Base-by-base conservation (phyloP, 2,113 vertebrate species). In the Varanus komodoensis region DNA sequence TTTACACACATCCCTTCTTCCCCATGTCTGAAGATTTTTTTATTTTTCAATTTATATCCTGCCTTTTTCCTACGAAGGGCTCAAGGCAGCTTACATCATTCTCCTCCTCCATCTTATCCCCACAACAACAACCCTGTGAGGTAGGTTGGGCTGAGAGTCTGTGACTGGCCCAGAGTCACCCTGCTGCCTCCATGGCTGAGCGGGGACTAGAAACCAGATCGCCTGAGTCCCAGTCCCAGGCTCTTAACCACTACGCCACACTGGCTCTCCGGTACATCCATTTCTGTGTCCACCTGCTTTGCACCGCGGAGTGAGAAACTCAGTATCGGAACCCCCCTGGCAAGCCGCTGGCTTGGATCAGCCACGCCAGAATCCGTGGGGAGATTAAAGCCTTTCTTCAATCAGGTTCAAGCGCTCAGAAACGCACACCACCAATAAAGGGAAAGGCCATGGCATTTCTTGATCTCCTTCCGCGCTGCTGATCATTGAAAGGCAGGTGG, bases 331-430 rank as follows among this genome's bases (percentile, higher is more conserved):
- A 79, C 2, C 67, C 38, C 91, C 19, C 27, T 38, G 81, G 91
- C 48, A 17, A 3, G 1, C 89, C 68, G 89, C 38, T 87, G 84
- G 77, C 38, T 32, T 25, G 21, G 77, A 81, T 89, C 90, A 82
- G 92, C 48, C 82, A 89, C 17, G 79, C 50, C 86, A 89, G n/a
- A 52, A 38, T 14, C 90, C 9, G 52, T n/a, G 8, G 2, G 2
- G 6, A 44, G n/a, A 3, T 92, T 0, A 0, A 85, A 57, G 81
- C 82, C 67, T 6, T 32, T 73, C 87, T 84, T 89, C 92, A 32
- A 0, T 93, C 93, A 90, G 84, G 87, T 86, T 94, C 85, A 64
- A 82, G 91, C 86, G 82, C 73, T 71, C 3, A 32, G 88, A 85
- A 11, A 11, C 0, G 82, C 79, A 64, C 23, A 38, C 71, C 29